Conservation (phyloP, 1,140 invertebrate species). For the Drosophila rufa region DNA sequence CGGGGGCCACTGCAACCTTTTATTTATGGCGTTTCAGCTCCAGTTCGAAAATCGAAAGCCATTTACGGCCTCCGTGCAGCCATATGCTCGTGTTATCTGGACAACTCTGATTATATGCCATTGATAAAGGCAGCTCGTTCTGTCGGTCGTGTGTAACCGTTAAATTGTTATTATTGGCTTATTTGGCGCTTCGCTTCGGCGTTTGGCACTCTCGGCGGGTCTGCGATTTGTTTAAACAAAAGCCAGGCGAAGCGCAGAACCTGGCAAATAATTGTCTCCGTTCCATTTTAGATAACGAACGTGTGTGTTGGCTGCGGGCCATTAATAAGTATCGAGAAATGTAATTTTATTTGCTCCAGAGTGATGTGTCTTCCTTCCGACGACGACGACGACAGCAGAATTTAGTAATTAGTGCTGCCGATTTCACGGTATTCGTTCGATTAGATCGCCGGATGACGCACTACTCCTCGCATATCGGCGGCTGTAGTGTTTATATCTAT, state of each 20-base stretch:
- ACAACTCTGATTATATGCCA: conserved; percentile 62
- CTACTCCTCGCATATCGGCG: conserved; percentile 7
- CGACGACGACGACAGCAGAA: conserved; percentile 30
- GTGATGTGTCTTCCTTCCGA: conserved; percentile 26
- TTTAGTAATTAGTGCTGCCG: conserved; percentile 65
- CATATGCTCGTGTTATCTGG: conserved; percentile 65
- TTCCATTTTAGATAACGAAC: conserved; percentile 52
- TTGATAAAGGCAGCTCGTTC: conserved; percentile 59
- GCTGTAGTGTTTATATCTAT: conserved; percentile 27
- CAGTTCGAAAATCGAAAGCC: conserved; percentile 25
- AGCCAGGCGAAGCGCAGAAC: conserved; percentile 1
- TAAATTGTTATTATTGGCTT: conserved; percentile 78
- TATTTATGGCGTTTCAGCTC: conserved; percentile 19
- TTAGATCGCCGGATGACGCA: conserved; percentile 51
- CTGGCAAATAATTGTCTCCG: conserved; percentile 62
- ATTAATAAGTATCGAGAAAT: conserved; percentile 67
- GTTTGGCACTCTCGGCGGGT: conserved; percentile 8
- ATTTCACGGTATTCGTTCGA: conserved; percentile 44
- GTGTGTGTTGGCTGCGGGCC: conserved; percentile 21
- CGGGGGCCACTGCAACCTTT: not conserved
- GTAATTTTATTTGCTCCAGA: conserved; percentile 68
- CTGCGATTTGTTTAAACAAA: conserved; percentile 60
- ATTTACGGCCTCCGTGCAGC: conserved; percentile 35
- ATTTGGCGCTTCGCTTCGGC: conserved; percentile 54
- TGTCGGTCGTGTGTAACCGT: conserved; percentile 38